Evolutionary conservation across 2,113 vertebrate genomes (phyloP), one percentile per base, ranked within the genome.

Genomic region (Felis chaus): DNA sequence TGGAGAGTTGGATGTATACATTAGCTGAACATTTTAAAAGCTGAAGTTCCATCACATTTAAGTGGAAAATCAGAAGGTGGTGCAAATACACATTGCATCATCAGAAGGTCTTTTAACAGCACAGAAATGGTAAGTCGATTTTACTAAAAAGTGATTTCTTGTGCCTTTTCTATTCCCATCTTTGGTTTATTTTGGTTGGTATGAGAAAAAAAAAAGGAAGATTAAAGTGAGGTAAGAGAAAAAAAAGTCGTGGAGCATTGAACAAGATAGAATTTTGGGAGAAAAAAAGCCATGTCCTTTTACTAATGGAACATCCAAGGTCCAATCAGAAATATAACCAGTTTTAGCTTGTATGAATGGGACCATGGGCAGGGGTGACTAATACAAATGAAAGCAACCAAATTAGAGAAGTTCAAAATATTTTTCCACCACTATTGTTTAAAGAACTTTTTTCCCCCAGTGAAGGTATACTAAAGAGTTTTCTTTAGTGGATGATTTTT

Each of bases 131-230:
- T 61, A 31, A 66, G 61, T 71, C 4, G 39, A 66, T 91, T 95
- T 89, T 81, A 79, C 73, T 53, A 15, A 84, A 78, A 65, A 96
- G 55, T 89, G n/a, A 76, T 21, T 79, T 96, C 16, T 78, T 74
- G 1, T n/a, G 33, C 18, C 16, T 73, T 84, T 88, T 88, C 50
- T 66, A 65, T 50, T 57, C 19, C 18, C 10, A 16, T 48, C 41
- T 91, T 94, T 68, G 12, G n/a, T 66, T 85, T 94, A 82, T 96
- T 93, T 88, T 82, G 61, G 48, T 50, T 89, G 21, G 12, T 33
- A 14, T 68, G 7, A 74, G n/a, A 0, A 12, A 55, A 69, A 41
- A 41, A 82, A 50, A 91, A 90, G 18, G 61, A 63, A 94, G 45
- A 50, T 68, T 27, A 84, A 86, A 83, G 55, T 90, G 18, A 96